Percentiles rank a stretch among this genome's conserved stretches.
phyloP scores from a whole-genome alignment of 1,140 invertebrate genomes.

The Halesus radiatus region DNA sequence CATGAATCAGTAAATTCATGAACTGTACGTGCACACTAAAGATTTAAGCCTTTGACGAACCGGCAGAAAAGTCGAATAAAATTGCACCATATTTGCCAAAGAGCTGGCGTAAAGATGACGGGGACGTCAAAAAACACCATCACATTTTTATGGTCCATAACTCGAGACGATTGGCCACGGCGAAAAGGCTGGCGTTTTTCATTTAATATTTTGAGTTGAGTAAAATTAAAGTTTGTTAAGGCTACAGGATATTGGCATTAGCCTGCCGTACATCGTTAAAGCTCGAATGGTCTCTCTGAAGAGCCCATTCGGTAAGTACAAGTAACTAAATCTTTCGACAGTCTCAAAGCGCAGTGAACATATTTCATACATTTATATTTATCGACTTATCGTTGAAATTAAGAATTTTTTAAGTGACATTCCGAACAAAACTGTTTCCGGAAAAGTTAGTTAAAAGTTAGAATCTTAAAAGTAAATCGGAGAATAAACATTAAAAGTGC shows the following conservation, averaged over 20 bases:
- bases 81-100: conserved; percentile 29
- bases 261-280: conserved; percentile 7
- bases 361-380: no score
- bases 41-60: conserved; percentile 14
- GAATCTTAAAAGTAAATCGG: no score
- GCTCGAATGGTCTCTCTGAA: neutral
- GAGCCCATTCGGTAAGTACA: neutral
- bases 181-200: conserved; percentile 8
- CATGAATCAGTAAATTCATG: neutral
- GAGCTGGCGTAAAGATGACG: conserved; percentile 17
- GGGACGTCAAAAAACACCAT: conserved; percentile 15
- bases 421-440: no score
- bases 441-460: no score
- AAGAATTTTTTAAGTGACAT: no score
- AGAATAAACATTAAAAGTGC: no score
- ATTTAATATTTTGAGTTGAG: conserved; percentile 27
- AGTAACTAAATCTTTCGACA: no score
- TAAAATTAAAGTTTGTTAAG: conserved; percentile 16
- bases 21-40: neutral
- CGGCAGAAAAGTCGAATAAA: neutral
- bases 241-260: conserved; percentile 10
- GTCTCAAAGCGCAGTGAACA: no score
- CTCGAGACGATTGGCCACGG: neutral
- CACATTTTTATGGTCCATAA: conserved; percentile 23
- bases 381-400: no score